phyloP scores from a whole-genome alignment of 2,888 invertebrate genomes.

The Lomographa bimaculata region DNA sequence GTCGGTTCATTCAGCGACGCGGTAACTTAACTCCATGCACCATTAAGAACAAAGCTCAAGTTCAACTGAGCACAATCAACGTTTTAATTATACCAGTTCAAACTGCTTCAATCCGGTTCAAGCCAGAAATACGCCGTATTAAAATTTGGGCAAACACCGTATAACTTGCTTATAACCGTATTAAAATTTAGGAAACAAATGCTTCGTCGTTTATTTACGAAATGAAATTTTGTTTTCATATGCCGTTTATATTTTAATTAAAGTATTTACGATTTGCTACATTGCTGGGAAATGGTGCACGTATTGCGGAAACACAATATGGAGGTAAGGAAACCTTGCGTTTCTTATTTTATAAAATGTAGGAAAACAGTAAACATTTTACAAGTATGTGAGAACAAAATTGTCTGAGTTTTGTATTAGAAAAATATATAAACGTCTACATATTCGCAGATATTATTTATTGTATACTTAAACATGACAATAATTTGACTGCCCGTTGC shows the following conservation, averaged over 20 bases:
- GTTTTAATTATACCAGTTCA: conserved; percentile 11
- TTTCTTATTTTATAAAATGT: too few relatives aligned
- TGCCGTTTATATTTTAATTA: conserved; percentile 18
- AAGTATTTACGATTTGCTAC: conserved; percentile 10
- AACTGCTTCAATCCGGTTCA: conserved; percentile 12
- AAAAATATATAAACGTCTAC: too few relatives aligned
- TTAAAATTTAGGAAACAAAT: conserved; percentile 32
- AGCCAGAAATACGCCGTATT: conserved; percentile 15
- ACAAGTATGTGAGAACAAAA: too few relatives aligned
- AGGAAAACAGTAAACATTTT: too few relatives aligned
- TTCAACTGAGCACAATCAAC: conserved; percentile 15
- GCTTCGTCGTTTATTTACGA: conserved; percentile 22
- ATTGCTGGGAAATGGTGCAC: neutral
- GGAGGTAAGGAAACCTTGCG: too few relatives aligned
- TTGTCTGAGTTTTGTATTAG: too few relatives aligned
- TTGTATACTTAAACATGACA: too few relatives aligned
- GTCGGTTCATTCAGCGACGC: conserved; percentile 16
- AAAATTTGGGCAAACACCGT: conserved; percentile 19
- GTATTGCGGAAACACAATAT: too few relatives aligned
- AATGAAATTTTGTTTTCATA: conserved; percentile 27
- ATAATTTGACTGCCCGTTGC: too few relatives aligned
- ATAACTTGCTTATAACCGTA: conserved; percentile 25
- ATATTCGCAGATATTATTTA: too few relatives aligned
- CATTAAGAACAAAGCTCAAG: conserved; percentile 26
- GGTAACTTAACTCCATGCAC: conserved; percentile 25